A percentile compares a stretch with the other conserved stretches of the same genome.
Evolutionary conservation across 2,797 vertebrate species (phyloP).

Genomic region (Zenarchopterus dispar): DNA sequence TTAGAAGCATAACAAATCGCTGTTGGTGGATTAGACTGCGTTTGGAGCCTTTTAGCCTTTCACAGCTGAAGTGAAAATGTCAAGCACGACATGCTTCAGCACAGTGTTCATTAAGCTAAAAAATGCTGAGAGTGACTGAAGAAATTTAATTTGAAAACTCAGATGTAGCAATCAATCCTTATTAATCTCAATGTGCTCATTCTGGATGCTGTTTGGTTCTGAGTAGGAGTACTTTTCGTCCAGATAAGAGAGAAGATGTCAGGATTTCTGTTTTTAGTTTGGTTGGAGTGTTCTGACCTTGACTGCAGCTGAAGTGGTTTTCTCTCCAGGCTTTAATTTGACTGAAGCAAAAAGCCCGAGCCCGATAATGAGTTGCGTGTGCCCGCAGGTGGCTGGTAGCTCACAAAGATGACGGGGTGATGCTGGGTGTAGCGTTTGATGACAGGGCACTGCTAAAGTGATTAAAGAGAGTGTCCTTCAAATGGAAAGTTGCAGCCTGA

Average conservation of each 20-base stretch:
- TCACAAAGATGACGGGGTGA: not conserved
- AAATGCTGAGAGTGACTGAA: not conserved
- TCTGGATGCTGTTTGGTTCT: not conserved
- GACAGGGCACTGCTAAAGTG: slow-evolving; percentile 13
- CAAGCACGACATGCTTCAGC: slow-evolving; percentile 5
- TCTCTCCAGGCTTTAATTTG: slow-evolving; percentile 15
- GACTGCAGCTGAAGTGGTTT: not conserved
- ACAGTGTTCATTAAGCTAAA: not conserved
- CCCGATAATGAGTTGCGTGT: slow-evolving; percentile 9
- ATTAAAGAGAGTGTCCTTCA: slow-evolving; percentile 45
- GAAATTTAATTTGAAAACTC: not conserved
- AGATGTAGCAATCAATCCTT: not conserved
- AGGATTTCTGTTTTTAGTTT: slow-evolving; percentile 12
- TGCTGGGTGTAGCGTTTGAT: slow-evolving; percentile 3
- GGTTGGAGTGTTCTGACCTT: slow-evolving; percentile 24
- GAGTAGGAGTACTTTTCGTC: not conserved
- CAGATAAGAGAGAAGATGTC: not conserved
- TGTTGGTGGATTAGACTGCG: slow-evolving; percentile 30
- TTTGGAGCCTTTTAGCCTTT: slow-evolving; percentile 20
- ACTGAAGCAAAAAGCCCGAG: slow-evolving; percentile 8
- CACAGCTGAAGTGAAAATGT: slow-evolving; percentile 19
- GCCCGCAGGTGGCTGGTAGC: slow-evolving; percentile 6
- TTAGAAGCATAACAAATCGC: slow-evolving; percentile 40
- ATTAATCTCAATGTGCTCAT: not conserved
- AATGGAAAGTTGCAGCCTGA: slow-evolving; percentile 21